These are phyloP conservation scores for Didymodactylos carnosus DNA, from an alignment of 2,888 invertebrate species.

Conservation along the genomic window DNA sequence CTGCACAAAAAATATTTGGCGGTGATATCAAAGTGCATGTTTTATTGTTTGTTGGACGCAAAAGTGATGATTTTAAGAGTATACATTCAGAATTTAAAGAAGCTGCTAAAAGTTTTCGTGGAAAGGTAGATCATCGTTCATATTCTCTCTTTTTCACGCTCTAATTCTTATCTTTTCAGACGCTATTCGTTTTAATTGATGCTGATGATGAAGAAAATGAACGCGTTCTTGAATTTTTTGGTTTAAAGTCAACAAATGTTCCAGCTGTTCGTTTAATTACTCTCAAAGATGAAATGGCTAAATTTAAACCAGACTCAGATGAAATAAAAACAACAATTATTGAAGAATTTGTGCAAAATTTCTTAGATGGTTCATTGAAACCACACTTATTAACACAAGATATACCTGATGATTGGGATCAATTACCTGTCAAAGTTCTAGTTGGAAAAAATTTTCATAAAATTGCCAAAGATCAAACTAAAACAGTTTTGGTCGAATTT, in stretches of 20 bases:
- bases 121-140: conserved; percentile 26
- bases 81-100: conserved; percentile 55
- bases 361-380: conserved; percentile 71
- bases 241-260: conserved; percentile 66
- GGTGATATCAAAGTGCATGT: conserved; percentile 92
- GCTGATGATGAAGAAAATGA: conserved; percentile 83
- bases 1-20: conserved; percentile 91
- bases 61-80: conserved; percentile 50
- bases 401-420: conserved; percentile 88
- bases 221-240: conserved; percentile 96
- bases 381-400: conserved; percentile 82
- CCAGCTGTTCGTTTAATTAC: conserved; percentile 63
- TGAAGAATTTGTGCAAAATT: conserved; percentile 62
- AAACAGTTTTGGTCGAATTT: conserved; percentile 91
- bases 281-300: conserved; percentile 87
- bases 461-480: conserved; percentile 62
- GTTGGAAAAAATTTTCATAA: conserved; percentile 87
- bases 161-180: conserved; percentile 36
- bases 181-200: conserved; percentile 80
- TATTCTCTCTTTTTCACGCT: too few relatives aligned
- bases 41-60: conserved; percentile 74
- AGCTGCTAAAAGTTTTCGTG: conserved; percentile 70
- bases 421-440: conserved; percentile 69
- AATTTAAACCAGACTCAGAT: conserved; percentile 57
- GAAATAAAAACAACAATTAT: conserved; percentile 46